A percentile compares a stretch with the other conserved stretches of the same genome.
These are phyloP conservation scores for Salarias fasciatus DNA, from an alignment of 2,797 vertebrate genomes.

Conservation along the genomic window DNA sequence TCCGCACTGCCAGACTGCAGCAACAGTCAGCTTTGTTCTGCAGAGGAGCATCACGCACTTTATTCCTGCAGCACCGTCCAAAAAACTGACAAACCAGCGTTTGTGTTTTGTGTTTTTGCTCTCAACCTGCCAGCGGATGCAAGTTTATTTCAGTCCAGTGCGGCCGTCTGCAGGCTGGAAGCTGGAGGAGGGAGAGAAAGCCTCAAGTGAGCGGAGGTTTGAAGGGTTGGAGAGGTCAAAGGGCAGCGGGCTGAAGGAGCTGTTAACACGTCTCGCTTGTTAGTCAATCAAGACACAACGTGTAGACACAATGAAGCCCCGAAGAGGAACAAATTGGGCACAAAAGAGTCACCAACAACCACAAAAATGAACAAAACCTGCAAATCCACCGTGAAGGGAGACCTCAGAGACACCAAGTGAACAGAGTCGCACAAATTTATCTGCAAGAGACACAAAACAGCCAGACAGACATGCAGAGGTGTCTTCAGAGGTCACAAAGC, in stretches of 20 bases:
- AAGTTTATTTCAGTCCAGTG: background rate
- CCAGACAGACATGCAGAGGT: too few relatives aligned
- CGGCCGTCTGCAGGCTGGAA: conserved; percentile 1
- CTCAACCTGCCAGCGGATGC: conserved; percentile 16
- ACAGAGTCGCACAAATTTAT: too few relatives aligned
- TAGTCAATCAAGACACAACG: background rate
- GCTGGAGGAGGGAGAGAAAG: too few relatives aligned
- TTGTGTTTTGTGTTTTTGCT: background rate
- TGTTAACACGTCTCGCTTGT: too few relatives aligned
- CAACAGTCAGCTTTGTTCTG: conserved; percentile 56
- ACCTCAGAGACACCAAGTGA: too few relatives aligned
- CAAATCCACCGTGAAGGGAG: background rate
- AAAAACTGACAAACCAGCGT: conserved; percentile 21
- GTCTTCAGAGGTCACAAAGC: too few relatives aligned
- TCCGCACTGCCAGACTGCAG: conserved; percentile 49
- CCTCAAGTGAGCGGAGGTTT: too few relatives aligned
- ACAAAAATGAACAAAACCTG: background rate
- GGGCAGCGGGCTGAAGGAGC: too few relatives aligned
- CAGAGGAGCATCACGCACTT: conserved; percentile 18
- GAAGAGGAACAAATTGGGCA: background rate
- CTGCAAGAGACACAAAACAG: too few relatives aligned
- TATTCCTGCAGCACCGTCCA: conserved; percentile 30
- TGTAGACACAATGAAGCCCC: background rate
- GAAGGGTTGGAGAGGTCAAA: too few relatives aligned
- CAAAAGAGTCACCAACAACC: too few relatives aligned